These are phyloP conservation scores for Montipora sp. DNA, from an alignment of 64 coral and sea anemone species.

Conservation along the genomic window DNA sequence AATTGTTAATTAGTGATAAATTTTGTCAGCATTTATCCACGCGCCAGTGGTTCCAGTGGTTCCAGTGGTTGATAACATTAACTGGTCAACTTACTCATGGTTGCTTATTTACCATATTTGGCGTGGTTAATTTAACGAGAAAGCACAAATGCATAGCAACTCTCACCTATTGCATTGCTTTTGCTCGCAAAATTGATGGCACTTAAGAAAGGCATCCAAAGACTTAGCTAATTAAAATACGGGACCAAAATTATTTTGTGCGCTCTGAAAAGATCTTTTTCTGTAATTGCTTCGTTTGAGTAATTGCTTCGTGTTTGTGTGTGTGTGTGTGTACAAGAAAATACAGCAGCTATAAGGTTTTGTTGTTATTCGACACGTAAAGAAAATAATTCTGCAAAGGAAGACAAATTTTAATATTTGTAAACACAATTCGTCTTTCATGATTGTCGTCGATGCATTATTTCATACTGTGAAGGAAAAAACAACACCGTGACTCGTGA, in stretches of 20 bases:
- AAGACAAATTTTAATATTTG: background rate
- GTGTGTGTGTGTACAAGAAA: background rate
- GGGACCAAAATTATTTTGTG: background rate
- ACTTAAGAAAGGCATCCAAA: too few relatives aligned
- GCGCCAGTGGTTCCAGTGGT: too few relatives aligned
- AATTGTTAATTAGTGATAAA: too few relatives aligned
- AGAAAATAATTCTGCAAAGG: background rate
- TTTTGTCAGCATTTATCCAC: too few relatives aligned
- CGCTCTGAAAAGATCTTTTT: background rate
- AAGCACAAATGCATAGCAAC: too few relatives aligned
- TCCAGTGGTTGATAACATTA: too few relatives aligned
- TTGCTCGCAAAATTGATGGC: too few relatives aligned
- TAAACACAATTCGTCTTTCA: background rate
- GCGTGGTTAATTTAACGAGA: too few relatives aligned
- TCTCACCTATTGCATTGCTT: too few relatives aligned
- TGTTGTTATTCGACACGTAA: background rate
- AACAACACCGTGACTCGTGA: background rate
- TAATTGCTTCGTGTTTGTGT: background rate
- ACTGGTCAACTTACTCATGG: too few relatives aligned
- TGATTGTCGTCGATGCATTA: background rate
- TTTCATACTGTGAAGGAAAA: background rate
- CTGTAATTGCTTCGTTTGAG: too few relatives aligned
- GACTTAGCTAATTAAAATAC: background rate
- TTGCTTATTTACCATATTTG: too few relatives aligned
- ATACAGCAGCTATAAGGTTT: background rate